Percentiles rank a stretch among this genome's conserved stretches.
These are phyloP conservation scores for Meliscaeva auricollis DNA, from an alignment of 2,888 invertebrate species.

Conservation along the genomic window DNA sequence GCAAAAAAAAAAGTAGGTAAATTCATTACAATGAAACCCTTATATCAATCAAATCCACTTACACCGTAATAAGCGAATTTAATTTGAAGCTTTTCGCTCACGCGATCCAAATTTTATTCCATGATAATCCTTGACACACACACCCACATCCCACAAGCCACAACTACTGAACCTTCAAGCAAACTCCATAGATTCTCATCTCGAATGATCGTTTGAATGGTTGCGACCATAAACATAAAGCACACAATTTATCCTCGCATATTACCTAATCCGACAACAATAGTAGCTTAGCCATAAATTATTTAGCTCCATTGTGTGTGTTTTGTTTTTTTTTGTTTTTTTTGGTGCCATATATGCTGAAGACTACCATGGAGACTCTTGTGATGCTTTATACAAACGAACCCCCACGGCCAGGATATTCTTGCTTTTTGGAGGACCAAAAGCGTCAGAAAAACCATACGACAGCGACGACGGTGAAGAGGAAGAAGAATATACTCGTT, in stretches of 20 bases:
- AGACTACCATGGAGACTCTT: constrained; percentile 19
- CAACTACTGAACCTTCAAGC: too few species aligned
- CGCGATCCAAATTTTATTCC: constrained; percentile 46
- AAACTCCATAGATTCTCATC: constrained; percentile 59
- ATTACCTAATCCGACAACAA: constrained; percentile 76
- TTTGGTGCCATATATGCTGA: constrained; percentile 28
- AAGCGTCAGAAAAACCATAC: background rate
- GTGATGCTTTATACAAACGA: constrained; percentile 29
- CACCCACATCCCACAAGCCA: background rate
- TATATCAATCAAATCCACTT: constrained; percentile 73
- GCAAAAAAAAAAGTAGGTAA: constrained; percentile 27
- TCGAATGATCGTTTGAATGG: constrained; percentile 27
- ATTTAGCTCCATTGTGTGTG: constrained; percentile 56
- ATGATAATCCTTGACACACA: constrained; percentile 55
- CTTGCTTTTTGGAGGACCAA: constrained; percentile 15
- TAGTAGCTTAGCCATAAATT: constrained; percentile 74
- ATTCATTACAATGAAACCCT: constrained; percentile 57
- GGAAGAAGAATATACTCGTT: constrained; percentile 13
- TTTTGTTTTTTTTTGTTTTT: background rate
- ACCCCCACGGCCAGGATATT: constrained; percentile 30
- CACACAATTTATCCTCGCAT: constrained; percentile 70
- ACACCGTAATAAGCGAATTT: constrained; percentile 66
- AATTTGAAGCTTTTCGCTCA: constrained; percentile 69
- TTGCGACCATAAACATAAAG: constrained; percentile 62
- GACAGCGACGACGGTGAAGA: background rate